A percentile compares a stretch with the other conserved stretches of the same genome.
Evolutionary conservation across 2,113 vertebrate genomes (phyloP).

Genomic region (Collichthys lucidus): DNA sequence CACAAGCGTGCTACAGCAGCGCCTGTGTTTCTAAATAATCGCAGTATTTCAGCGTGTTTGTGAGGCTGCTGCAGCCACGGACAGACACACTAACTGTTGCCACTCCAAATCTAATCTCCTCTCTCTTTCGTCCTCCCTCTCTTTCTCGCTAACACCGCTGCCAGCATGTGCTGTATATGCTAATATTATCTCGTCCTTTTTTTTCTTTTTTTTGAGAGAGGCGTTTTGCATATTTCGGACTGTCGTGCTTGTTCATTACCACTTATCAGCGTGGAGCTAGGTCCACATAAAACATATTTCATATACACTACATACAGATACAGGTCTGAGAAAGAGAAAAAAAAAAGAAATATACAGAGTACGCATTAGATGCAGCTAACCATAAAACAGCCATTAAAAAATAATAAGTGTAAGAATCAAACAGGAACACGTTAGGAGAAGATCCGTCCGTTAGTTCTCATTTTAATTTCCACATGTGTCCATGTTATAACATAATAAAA

Average conservation of each 20-base stretch:
- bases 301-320: not conserved
- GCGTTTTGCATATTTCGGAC: constrained; percentile 53
- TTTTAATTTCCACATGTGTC: not conserved
- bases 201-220: constrained; percentile 11
- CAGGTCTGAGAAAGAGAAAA: not conserved
- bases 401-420: too few species aligned
- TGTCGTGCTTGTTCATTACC: constrained; percentile 47
- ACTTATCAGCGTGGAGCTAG: constrained; percentile 42
- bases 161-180: constrained; percentile 72
- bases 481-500: not conserved
- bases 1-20: constrained; percentile 64
- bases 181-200: constrained; percentile 58
- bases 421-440: too few species aligned
- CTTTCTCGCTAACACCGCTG: constrained; percentile 67
- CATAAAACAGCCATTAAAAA: too few species aligned
- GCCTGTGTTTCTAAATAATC: constrained; percentile 89
- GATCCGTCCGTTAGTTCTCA: too few species aligned
- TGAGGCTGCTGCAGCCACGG: constrained; percentile 72
- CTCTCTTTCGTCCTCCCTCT: constrained; percentile 74
- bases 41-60: constrained; percentile 88
- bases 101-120: constrained; percentile 71
- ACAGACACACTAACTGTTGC: constrained; percentile 84
- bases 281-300: constrained; percentile 24
- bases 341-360: not conserved
- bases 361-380: constrained; percentile 9